Percentiles rank a stretch among this genome's conserved stretches.
Conservation (phyloP, 1,140 invertebrate genomes). For the Apis dorsata region DNA sequence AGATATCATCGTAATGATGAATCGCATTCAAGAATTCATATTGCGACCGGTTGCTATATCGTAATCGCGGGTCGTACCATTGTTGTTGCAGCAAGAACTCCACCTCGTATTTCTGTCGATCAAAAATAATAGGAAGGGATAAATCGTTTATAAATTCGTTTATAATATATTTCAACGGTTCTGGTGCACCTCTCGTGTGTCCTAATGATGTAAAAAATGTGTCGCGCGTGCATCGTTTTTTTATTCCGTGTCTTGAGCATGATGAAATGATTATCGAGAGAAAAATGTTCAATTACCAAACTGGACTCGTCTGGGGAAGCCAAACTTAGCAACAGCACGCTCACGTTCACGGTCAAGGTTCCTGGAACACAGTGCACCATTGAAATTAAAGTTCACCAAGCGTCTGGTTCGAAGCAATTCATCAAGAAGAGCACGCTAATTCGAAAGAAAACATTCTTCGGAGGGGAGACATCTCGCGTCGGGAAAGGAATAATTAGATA, state of each 20-base stretch:
- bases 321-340: slow-evolving; percentile 93
- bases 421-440: slow-evolving; percentile 32
- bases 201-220: no score
- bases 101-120: slow-evolving; percentile 94
- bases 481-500: background rate
- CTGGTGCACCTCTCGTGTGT: background rate
- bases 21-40: slow-evolving; percentile 94
- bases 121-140: background rate
- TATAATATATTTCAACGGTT: background rate
- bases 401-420: background rate
- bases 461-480: slow-evolving; percentile 35
- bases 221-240: no score
- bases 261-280: background rate
- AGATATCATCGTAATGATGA: slow-evolving; percentile 93
- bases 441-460: background rate
- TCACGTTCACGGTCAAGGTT: slow-evolving; percentile 94
- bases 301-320: slow-evolving; percentile 97
- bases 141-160: no score
- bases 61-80: slow-evolving; percentile 92
- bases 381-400: background rate
- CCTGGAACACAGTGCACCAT: slow-evolving; percentile 80
- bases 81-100: slow-evolving; percentile 94
- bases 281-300: slow-evolving; percentile 83
- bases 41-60: slow-evolving; percentile 91
- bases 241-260: no score